These are phyloP conservation scores for Diadumene lineata DNA, from an alignment of 92 coral and sea anemone species.

Conservation along the genomic window DNA sequence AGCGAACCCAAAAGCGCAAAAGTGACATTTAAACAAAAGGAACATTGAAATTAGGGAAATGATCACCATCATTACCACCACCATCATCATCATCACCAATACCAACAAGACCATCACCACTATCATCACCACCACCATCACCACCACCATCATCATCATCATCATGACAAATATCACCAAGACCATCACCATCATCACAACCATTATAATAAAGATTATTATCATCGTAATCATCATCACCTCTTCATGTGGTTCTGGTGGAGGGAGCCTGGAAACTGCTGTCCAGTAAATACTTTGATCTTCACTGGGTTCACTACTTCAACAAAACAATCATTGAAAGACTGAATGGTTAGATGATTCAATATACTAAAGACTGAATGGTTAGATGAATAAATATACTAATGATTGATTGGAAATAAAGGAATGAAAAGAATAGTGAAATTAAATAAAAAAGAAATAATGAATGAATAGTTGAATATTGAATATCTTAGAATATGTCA, in stretches of 20 bases:
- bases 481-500: too few relatives aligned
- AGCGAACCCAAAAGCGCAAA: too few relatives aligned
- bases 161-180: neutral
- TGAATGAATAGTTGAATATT: too few relatives aligned
- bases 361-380: neutral
- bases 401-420: too few relatives aligned
- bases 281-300: conserved; percentile 88
- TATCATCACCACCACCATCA: neutral
- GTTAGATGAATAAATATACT: neutral
- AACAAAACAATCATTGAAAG: neutral
- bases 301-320: conserved; percentile 74
- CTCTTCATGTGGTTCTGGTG: conserved; percentile 87
- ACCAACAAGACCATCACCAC: neutral
- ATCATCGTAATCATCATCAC: conserved; percentile 6
- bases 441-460: neutral
- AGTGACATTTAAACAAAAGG: too few relatives aligned
- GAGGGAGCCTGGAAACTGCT: conserved; percentile 89
- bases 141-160: neutral
- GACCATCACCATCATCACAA: neutral
- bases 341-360: neutral
- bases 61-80: conserved; percentile 37
- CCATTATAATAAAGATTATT: neutral
- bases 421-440: neutral
- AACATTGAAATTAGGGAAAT: conserved; percentile 80
- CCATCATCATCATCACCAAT: conserved; percentile 46